Percentiles rank a stretch among this genome's conserved stretches.
phyloP scores from a whole-genome alignment of 2,888 invertebrate species.

The Sphaerophoria rueppellii region DNA sequence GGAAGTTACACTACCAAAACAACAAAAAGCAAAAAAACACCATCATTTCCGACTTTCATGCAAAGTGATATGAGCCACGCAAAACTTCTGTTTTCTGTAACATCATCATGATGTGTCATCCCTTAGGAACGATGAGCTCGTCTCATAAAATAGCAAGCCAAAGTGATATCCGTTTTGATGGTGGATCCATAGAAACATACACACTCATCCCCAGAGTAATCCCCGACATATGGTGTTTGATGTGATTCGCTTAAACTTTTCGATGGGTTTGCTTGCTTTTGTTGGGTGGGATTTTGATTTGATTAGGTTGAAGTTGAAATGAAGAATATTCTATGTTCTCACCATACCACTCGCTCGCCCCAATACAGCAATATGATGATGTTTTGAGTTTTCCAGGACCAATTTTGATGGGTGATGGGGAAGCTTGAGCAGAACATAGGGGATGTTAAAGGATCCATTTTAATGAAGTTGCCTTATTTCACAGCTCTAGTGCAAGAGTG shows the following conservation, averaged over 20 bases:
- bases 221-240: conserved; percentile 70
- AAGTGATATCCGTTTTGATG: conserved; percentile 44
- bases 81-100: conserved; percentile 39
- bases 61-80: conserved; percentile 68
- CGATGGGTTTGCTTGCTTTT: conserved; percentile 26
- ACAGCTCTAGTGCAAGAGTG: not conserved
- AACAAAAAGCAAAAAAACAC: not conserved
- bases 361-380: conserved; percentile 44
- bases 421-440: conserved; percentile 9
- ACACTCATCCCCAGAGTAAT: conserved; percentile 46
- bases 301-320: conserved; percentile 65
- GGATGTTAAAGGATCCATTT: conserved; percentile 57
- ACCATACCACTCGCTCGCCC: not conserved
- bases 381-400: conserved; percentile 3
- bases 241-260: conserved; percentile 69
- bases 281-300: conserved; percentile 69
- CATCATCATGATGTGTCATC: conserved; percentile 62
- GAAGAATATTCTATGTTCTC: conserved; percentile 53
- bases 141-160: conserved; percentile 8
- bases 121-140: conserved; percentile 32
- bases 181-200: conserved; percentile 44
- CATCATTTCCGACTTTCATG: conserved; percentile 40
- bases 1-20: conserved; percentile 40
- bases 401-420: not conserved
- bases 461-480: conserved; percentile 70